Conservation (phyloP, 2,888 invertebrate species). For the Ormia ochracea region DNA sequence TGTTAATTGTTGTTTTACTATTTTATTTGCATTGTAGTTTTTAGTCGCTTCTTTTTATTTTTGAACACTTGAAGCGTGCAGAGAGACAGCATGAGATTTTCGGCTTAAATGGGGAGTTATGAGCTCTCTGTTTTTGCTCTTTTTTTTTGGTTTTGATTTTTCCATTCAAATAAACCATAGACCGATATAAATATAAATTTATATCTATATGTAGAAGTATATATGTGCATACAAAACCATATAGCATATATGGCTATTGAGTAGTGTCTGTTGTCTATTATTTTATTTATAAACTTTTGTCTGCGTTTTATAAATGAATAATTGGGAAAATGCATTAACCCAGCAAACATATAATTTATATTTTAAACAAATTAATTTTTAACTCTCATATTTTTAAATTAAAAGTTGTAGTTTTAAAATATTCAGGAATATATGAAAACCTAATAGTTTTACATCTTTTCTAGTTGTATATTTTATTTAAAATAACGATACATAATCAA, state of each 20-base stretch:
- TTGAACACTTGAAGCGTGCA: slow-evolving; percentile 10
- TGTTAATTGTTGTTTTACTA: neutral
- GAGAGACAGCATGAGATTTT: slow-evolving; percentile 31
- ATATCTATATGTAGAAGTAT: neutral
- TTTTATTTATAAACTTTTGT: slow-evolving; percentile 16
- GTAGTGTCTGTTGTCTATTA: slow-evolving; percentile 34
- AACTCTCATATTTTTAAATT: too few species aligned
- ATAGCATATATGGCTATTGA: slow-evolving; percentile 9
- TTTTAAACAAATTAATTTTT: too few species aligned
- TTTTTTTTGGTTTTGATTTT: neutral
- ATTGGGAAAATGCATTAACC: neutral
- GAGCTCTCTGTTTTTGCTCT: neutral
- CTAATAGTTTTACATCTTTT: too few species aligned
- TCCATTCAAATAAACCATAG: neutral
- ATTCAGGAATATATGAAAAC: too few species aligned
- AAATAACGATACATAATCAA: too few species aligned
- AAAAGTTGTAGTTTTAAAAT: too few species aligned
- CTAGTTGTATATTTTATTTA: too few species aligned
- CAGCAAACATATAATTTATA: neutral
- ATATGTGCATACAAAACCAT: neutral
- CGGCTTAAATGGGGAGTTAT: neutral
- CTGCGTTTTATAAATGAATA: neutral
- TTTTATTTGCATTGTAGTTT: slow-evolving; percentile 13
- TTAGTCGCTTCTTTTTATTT: neutral
- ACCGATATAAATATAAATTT: neutral